Conservation (phyloP, 2,113 vertebrate species). For the Axis porcinus region DNA sequence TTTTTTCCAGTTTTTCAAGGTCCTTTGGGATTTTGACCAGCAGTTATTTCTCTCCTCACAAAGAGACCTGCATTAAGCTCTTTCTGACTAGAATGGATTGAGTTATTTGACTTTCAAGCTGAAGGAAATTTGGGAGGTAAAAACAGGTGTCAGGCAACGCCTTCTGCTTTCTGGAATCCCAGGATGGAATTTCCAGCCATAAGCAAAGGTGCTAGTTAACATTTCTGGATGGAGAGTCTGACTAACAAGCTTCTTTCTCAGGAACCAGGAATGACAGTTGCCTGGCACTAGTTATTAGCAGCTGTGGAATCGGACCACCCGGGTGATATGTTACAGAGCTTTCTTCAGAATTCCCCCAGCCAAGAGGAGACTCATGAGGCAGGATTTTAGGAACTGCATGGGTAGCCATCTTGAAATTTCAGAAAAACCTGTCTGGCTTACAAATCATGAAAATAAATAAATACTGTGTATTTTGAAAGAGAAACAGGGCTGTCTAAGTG, state of each 20-base stretch:
- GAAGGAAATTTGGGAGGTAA: not conserved
- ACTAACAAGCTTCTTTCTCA: constrained; percentile 8
- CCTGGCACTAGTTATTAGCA: not conserved
- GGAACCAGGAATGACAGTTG: not conserved
- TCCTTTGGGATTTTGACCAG: not conserved
- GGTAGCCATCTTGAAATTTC: not conserved
- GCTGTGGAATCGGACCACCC: not conserved
- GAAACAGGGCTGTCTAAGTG: not conserved
- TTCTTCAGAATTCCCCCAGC: constrained; percentile 18
- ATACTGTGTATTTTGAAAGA: not conserved
- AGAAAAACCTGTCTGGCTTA: not conserved
- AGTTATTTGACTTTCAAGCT: not conserved
- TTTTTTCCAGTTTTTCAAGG: not conserved
- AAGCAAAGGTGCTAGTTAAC: not conserved
- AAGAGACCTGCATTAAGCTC: not conserved
- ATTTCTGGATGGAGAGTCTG: not conserved
- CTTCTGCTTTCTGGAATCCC: constrained; percentile 18
- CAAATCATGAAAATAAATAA: constrained; percentile 13
- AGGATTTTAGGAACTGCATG: not conserved
- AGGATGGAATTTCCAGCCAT: not conserved
- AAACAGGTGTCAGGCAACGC: not conserved
- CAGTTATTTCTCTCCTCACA: not conserved
- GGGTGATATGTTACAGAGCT: not conserved
- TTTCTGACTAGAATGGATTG: not conserved
- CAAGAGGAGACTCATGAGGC: constrained; percentile 14